Evolutionary conservation across 2,797 vertebrate genomes (phyloP).

Genomic region (Heteromormyrus szaboi): DNA sequence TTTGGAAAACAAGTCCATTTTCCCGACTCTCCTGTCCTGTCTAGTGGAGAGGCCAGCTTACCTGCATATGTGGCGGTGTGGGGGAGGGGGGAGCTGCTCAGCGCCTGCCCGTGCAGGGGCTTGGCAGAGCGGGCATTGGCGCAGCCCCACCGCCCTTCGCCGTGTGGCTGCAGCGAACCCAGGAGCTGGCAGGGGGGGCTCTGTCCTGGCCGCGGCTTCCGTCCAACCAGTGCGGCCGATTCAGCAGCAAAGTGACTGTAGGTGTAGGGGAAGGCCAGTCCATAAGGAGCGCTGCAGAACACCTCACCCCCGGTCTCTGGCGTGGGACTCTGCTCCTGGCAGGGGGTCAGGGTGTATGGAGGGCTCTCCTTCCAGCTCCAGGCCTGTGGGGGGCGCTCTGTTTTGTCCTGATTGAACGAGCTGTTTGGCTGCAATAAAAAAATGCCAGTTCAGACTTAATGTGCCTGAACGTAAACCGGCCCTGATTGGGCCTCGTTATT

Average conservation of each 20-base stretch:
- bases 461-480: background rate
- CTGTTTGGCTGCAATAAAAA: constrained; percentile 52
- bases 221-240: constrained; percentile 57
- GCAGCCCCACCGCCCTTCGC: constrained; percentile 71
- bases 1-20: background rate
- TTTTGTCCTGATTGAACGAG: constrained; percentile 64
- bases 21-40: background rate
- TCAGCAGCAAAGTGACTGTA: constrained; percentile 67
- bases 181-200: constrained; percentile 65
- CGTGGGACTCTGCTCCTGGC: constrained; percentile 64
- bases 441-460: background rate
- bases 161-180: constrained; percentile 61
- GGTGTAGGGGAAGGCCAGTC: constrained; percentile 68
- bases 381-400: constrained; percentile 64
- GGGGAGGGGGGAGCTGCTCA: constrained; percentile 47
- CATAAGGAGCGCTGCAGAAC: constrained; percentile 59
- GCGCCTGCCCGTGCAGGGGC: constrained; percentile 47
- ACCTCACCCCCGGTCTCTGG: constrained; percentile 61
- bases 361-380: constrained; percentile 69
- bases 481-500: background rate
- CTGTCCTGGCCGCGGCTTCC: constrained; percentile 45
- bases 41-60: constrained; percentile 6
- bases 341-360: constrained; percentile 42
- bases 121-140: constrained; percentile 58
- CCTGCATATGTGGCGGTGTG: constrained; percentile 42